Evolutionary conservation across 1,140 invertebrate genomes (phyloP).

Genomic region (Drosophila ironensis): DNA sequence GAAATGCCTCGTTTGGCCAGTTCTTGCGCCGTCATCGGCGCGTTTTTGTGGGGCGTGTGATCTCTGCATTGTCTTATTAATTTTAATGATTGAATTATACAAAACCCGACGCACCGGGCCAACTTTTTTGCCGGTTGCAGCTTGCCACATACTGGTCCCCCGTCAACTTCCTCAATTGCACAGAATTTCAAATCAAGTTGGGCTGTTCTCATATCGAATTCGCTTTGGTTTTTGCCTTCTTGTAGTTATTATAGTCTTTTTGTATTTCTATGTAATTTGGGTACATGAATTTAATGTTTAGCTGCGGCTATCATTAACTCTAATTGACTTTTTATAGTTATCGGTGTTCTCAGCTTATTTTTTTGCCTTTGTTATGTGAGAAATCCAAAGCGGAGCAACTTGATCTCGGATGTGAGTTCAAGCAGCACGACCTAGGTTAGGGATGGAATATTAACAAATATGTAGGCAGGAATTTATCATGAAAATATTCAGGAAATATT

Average conservation of each 20-base stretch:
- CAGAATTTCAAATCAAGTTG: constrained; percentile 16
- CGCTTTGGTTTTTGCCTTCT: constrained; percentile 35
- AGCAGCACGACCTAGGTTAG: constrained; percentile 19
- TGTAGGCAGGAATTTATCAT: background rate
- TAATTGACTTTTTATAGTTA: constrained; percentile 74
- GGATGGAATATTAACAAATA: background rate
- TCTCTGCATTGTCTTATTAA: constrained; percentile 62
- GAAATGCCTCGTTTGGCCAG: constrained; percentile 29
- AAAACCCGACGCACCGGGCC: constrained; percentile 29
- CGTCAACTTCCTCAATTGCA: constrained; percentile 33
- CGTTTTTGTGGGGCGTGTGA: constrained; percentile 32
- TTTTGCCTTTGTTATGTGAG: constrained; percentile 42
- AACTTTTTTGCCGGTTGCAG: constrained; percentile 21
- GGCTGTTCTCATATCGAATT: constrained; percentile 47
- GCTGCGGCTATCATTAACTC: constrained; percentile 69
- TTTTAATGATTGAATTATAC: constrained; percentile 67
- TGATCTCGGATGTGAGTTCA: constrained; percentile 7
- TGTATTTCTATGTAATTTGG: constrained; percentile 30
- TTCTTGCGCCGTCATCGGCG: constrained; percentile 21
- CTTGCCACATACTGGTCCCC: background rate
- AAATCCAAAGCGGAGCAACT: constrained; percentile 25
- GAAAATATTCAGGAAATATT: too few relatives aligned
- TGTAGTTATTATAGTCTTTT: constrained; percentile 4
- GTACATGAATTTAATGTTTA: constrained; percentile 69
- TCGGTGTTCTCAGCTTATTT: constrained; percentile 44